Evolutionary conservation across 1,140 invertebrate genomes (phyloP), one percentile per base, ranked within the genome.

Genomic region (Pectinophora gossypiella): DNA sequence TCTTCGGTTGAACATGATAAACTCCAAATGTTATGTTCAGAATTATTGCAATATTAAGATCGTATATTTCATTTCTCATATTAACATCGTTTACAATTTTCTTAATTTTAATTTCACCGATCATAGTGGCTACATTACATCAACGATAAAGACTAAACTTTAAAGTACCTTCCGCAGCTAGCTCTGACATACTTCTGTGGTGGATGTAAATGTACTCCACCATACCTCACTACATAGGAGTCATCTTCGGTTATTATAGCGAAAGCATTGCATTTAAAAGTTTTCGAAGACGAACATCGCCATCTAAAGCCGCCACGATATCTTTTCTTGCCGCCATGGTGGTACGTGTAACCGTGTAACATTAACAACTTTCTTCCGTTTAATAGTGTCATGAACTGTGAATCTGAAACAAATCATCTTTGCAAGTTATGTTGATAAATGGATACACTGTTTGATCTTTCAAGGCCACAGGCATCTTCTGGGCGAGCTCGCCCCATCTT

Each of bases 271-370:
- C 27, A 32, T 2, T 32, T 32, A 9, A 12, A n/a, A 9, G 9
- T 9, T 2, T 12, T 9, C 7, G 9, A 12, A n/a, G 9, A 12
- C 2, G 70, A 67, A 18, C 68, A 70, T 18, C 63, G 54, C 64
- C 64, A 73, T 45, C 59, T 62, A 19, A 61, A 40, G 5, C 55
- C 61, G 18, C 58, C 56, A n/a, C 48, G 5, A 15, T 22, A 21
- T 9, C 40, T 21, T 12, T 12, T 15, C 10, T 49, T 35, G 43
- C 54, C 40, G 13, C 49, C 56, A 48, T 61, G 71, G 27, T 72
- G 59, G 15, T 66, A 75, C 1, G 61, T 65, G 19, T 69, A 72
- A 1, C 72, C 69, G 18, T 73, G 51, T 0, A 65, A 47, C 59
- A 73, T 56, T 1, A 71, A 57, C 6, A 72, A 56, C 7, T 15